phyloP scores from a whole-genome alignment of 2,888 invertebrate species.

The Lycia hirtaria region DNA sequence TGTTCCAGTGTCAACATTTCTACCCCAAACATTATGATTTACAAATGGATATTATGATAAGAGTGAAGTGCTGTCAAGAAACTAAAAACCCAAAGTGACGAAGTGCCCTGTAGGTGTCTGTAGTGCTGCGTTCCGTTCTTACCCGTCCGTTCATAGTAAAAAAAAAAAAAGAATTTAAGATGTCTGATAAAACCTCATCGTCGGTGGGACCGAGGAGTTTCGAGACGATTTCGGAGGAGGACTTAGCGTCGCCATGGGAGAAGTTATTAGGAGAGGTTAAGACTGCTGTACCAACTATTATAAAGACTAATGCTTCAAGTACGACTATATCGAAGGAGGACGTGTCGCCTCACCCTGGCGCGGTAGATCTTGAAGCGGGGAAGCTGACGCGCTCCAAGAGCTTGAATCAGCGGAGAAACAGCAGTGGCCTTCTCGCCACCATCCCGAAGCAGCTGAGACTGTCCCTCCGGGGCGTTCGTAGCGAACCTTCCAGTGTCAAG shows the following conservation, averaged over 20 bases:
- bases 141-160: conserved; percentile 45
- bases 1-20: conserved; percentile 85
- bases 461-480: conserved; percentile 80
- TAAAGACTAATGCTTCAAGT: conserved; percentile 77
- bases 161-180: no score
- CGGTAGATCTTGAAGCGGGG: conserved; percentile 69
- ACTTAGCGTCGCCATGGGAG: conserved; percentile 79
- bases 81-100: conserved; percentile 85
- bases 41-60: conserved; percentile 86
- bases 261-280: conserved; percentile 78
- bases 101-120: conserved; percentile 82
- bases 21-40: conserved; percentile 85
- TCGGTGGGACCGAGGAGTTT: conserved; percentile 81
- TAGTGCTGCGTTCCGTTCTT: conserved; percentile 76
- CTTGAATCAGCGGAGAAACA: conserved; percentile 78
- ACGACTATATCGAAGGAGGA: conserved; percentile 71
- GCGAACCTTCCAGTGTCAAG: conserved; percentile 81
- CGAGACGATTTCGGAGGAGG: conserved; percentile 82
- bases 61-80: conserved; percentile 85
- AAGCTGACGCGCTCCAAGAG: conserved; percentile 79
- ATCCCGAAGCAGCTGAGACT: conserved; percentile 82
- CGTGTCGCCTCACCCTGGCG: conserved; percentile 62
- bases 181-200: conserved; percentile 82
- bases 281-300: conserved; percentile 76
- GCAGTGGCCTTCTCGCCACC: conserved; percentile 82